These are phyloP conservation scores for Acanthopleura granulata DNA, from an alignment of 2,888 invertebrate species.

Conservation along the genomic window DNA sequence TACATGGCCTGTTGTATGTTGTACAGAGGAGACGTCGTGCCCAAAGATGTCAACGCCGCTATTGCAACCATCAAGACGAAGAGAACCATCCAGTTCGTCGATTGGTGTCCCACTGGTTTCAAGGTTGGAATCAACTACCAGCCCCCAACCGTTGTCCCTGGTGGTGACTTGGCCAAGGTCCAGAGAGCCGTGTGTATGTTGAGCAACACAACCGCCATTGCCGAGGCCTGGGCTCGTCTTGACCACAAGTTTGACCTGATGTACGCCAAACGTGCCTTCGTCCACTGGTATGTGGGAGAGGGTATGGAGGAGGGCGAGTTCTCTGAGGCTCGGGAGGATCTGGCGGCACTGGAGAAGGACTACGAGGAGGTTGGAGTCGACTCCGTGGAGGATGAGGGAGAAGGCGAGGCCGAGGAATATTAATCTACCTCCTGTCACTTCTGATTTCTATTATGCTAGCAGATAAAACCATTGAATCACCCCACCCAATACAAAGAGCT, in stretches of 20 bases:
- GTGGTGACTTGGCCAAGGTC: neutral
- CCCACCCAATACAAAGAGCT: too few relatives aligned
- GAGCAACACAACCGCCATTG: neutral
- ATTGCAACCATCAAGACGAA: conserved; percentile 4
- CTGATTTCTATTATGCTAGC: too few relatives aligned
- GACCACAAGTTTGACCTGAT: conserved; percentile 10
- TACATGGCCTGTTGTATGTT: conserved; percentile 12
- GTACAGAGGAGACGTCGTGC: conserved; percentile 6
- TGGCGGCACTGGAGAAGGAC: conserved; percentile 3
- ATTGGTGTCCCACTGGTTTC: neutral
- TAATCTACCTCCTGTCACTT: neutral
- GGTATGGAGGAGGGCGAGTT: conserved; percentile 5
- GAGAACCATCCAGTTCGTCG: conserved; percentile 12
- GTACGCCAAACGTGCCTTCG: neutral
- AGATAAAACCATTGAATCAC: too few relatives aligned
- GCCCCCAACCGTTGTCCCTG: conserved; percentile 3
- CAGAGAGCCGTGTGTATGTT: conserved; percentile 6
- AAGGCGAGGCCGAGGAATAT: conserved; percentile 5
- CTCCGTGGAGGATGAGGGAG: neutral
- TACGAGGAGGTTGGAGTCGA: conserved; percentile 8
- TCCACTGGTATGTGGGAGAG: conserved; percentile 5
- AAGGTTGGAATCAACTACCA: conserved; percentile 4
- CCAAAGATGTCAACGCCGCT: neutral
- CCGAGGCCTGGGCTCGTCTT: conserved; percentile 9
- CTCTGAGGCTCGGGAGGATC: conserved; percentile 3